A percentile compares a stretch with the other conserved stretches of the same genome.
phyloP scores from a whole-genome alignment of 1,140 invertebrate genomes.

The Heliconius congener region DNA sequence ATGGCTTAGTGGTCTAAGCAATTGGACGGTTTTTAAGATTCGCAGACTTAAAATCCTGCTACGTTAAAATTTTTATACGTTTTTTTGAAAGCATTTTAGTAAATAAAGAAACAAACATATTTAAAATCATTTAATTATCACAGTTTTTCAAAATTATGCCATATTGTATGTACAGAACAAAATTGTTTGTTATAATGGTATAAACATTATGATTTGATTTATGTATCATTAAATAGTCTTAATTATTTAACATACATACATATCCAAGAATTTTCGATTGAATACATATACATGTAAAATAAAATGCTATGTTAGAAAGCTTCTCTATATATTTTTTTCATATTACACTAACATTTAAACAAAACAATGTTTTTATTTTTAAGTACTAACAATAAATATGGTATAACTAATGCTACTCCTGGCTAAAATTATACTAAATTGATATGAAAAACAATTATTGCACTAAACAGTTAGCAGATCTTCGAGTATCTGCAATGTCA shows the following conservation, averaged over 20 bases:
- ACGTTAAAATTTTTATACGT: no score
- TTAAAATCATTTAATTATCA: constrained; percentile 56
- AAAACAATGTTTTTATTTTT: neutral
- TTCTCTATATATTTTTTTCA: neutral
- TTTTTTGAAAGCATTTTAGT: neutral
- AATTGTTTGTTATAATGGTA: constrained; percentile 14
- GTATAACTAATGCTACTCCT: constrained; percentile 20
- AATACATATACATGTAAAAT: neutral
- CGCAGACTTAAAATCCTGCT: no score
- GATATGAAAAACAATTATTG: constrained; percentile 26
- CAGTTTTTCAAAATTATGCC: constrained; percentile 49
- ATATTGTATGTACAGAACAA: constrained; percentile 31
- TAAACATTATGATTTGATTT: neutral
- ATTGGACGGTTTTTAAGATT: no score
- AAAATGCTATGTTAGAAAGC: neutral
- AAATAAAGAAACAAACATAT: constrained; percentile 3
- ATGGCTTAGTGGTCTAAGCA: no score
- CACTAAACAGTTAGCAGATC: constrained; percentile 22
- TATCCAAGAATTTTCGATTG: neutral
- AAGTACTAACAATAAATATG: constrained; percentile 21
- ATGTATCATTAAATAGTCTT: neutral
- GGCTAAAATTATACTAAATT: constrained; percentile 22
- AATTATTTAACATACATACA: neutral
- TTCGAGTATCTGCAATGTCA: constrained; percentile 7
- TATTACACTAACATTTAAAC: constrained; percentile 1